A percentile compares a stretch with the other conserved stretches of the same genome.
phyloP scores from a whole-genome alignment of 2,888 invertebrate species.

The Choreutis nemorana region DNA sequence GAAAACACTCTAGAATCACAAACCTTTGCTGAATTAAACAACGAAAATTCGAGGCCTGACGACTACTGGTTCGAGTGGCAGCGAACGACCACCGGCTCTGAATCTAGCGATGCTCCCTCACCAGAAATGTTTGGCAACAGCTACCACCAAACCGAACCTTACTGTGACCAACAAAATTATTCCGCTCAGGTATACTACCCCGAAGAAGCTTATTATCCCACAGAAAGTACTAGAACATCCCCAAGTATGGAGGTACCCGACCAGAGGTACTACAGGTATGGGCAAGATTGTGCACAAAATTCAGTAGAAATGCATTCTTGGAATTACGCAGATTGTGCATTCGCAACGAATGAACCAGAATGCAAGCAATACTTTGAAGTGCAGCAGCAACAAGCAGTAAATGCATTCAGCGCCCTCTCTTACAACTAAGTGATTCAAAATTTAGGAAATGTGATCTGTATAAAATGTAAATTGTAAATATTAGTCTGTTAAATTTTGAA shows the following conservation, averaged over 20 bases:
- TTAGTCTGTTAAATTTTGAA: constrained; percentile 19
- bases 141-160: constrained; percentile 45
- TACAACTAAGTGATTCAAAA: constrained; percentile 16
- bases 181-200: constrained; percentile 44
- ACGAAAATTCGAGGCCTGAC: constrained; percentile 72
- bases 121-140: constrained; percentile 57
- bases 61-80: constrained; percentile 70
- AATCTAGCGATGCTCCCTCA: constrained; percentile 64
- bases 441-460: constrained; percentile 6
- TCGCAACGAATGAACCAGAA: constrained; percentile 31
- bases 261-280: constrained; percentile 45
- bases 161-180: constrained; percentile 46
- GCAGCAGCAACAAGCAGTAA: constrained; percentile 36
- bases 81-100: constrained; percentile 46
- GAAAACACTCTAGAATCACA: constrained; percentile 66
- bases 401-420: constrained; percentile 37
- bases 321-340: constrained; percentile 48
- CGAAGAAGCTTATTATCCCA: constrained; percentile 46
- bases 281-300: constrained; percentile 38
- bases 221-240: constrained; percentile 40
- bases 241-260: constrained; percentile 40
- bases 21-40: constrained; percentile 75
- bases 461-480: constrained; percentile 33
- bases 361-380: constrained; percentile 46
- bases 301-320: constrained; percentile 39